Evolutionary conservation across 1,140 invertebrate genomes (phyloP).

Genomic region (Hesperophylax magnus): DNA sequence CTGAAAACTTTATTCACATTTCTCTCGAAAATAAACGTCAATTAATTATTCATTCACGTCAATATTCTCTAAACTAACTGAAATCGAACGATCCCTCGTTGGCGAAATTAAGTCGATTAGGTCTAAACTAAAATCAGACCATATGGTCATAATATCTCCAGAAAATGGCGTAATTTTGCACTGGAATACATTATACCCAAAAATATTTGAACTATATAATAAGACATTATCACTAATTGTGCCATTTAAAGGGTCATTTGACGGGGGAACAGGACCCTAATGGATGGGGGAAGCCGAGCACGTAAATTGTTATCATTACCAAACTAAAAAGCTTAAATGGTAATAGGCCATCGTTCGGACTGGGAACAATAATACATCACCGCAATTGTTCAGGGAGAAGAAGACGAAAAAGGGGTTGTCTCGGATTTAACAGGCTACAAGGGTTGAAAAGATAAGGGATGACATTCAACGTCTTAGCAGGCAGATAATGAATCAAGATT

Average conservation of each 20-base stretch:
- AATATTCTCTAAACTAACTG: no score
- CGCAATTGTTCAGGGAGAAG: constrained; percentile 39
- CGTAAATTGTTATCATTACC: constrained; percentile 54
- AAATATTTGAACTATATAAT: constrained; percentile 24
- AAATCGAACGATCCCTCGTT: no score
- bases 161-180: background rate
- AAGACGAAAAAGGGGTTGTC: constrained; percentile 13
- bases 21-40: no score
- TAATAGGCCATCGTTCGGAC: constrained; percentile 50
- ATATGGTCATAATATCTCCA: no score
- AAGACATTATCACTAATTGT: constrained; percentile 35
- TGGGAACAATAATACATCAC: constrained; percentile 50
- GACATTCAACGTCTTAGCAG: constrained; percentile 6
- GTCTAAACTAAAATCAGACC: no score
- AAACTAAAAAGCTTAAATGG: constrained; percentile 47
- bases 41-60: no score
- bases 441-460: constrained; percentile 16
- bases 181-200: background rate
- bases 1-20: no score
- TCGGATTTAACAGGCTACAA: background rate
- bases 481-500: constrained; percentile 47
- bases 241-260: constrained; percentile 31
- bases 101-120: no score
- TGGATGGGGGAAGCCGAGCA: constrained; percentile 13
- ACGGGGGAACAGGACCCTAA: constrained; percentile 24